Evolutionary conservation across 2,888 invertebrate species (phyloP).

Genomic region (Drosophila infuscata): DNA sequence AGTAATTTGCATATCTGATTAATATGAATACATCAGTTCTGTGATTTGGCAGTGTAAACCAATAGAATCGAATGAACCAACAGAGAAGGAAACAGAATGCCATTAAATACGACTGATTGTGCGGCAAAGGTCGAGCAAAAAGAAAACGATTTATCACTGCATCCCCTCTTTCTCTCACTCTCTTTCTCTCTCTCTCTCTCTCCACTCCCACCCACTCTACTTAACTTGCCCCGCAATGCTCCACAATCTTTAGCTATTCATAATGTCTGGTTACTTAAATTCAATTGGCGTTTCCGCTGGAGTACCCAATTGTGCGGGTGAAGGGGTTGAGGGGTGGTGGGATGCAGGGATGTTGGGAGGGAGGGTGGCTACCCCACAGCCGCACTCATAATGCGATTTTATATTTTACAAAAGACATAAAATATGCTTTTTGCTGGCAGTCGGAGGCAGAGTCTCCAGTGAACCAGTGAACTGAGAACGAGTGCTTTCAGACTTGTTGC

Average conservation of each 20-base stretch:
- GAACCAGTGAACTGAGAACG: slow-evolving; percentile 27
- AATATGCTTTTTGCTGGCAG: slow-evolving; percentile 66
- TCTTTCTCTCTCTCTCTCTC: not conserved
- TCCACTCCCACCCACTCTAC: not conserved
- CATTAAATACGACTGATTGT: slow-evolving; percentile 62
- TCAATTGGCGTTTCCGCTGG: slow-evolving; percentile 79
- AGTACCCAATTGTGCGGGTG: slow-evolving; percentile 25
- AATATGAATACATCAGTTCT: slow-evolving; percentile 76
- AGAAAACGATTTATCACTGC: slow-evolving; percentile 29
- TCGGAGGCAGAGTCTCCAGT: slow-evolving; percentile 12
- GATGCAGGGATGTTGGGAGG: not conserved
- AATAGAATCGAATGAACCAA: slow-evolving; percentile 50
- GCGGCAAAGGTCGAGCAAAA: slow-evolving; percentile 63
- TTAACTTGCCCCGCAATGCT: not conserved
- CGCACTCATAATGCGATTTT: slow-evolving; percentile 69
- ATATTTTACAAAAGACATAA: slow-evolving; percentile 65
- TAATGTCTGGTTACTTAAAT: slow-evolving; percentile 70
- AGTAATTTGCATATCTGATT: slow-evolving; percentile 80
- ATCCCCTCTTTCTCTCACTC: not conserved
- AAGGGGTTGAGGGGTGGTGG: not conserved
- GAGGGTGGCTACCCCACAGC: not conserved
- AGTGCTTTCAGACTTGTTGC: slow-evolving; percentile 41
- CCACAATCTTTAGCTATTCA: slow-evolving; percentile 40
- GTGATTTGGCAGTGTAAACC: slow-evolving; percentile 63
- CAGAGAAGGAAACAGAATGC: slow-evolving; percentile 38